Base-by-base conservation (phyloP, 2,797 vertebrate genomes). In the Pangasius djambal region DNA sequence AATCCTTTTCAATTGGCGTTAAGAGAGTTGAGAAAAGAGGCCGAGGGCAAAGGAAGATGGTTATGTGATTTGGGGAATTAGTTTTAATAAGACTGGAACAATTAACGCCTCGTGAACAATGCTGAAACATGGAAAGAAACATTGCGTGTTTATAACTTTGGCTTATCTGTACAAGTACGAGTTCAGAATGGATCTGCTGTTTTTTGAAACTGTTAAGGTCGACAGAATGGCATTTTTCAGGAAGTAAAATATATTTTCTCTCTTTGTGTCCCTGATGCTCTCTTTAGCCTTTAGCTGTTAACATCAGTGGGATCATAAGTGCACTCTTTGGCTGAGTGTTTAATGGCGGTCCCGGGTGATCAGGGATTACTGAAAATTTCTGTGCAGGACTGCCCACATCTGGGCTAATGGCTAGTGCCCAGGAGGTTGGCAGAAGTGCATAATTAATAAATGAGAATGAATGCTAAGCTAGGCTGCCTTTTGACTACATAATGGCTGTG, bases 311-410 rank as follows among this genome's bases (percentile, higher is more conserved):
- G 55, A 88, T 61, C 18, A 40, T 85, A 61, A 91, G 74, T 79
- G 79, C 52, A 63, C 87, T 87, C 55, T 86, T 89, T 87, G 89
- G 55, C 81, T 65, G 16, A 95, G 95, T 96, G 96, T 96, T 97
- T 97, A 97, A 97, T 97, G 96, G 96, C 94, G 94, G 95, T 96
- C 96, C 93, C 96, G 96, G 96, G 96, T 97, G 96, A 96, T 96
- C 95, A 96, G 96, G 96, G 96, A 96, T 96, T 97, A 97, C 97
- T 96, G 96, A 82, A 88, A 55, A 97, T 97, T 96, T 96, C 96
- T 94, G 94, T 96, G 95, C 94, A 95, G 92, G 93, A 95, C 84
- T 86, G 91, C 85, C 88, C 95, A 93, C 94, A 92, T 95, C 95
- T 95, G 95, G 92, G 94, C 95, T 96, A 96, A 96, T 96, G 96